Base-by-base conservation (phyloP, 2,888 invertebrate species). In the Lochmaea crataegi region DNA sequence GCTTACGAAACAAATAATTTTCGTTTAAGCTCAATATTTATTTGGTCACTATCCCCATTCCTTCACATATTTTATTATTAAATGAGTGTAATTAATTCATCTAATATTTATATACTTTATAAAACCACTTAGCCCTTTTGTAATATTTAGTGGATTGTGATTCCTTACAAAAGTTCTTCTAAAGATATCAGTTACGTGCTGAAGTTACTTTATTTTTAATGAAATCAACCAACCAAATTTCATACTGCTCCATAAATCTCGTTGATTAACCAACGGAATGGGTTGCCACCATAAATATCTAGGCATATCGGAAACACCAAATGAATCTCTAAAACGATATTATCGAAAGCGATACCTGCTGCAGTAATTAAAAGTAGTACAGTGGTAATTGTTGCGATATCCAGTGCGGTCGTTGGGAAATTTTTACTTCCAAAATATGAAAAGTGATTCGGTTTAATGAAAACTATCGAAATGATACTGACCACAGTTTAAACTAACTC, bases 331-430 rank as follows among this genome's bases (percentile, higher is more conserved):
- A 51, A 72, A 76, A 74, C 70, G 69, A 72, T 72, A 70, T 68
- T 72, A 69, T 69, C 69, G 68, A 68, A 74, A 73, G 65, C 71
- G 76, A 76, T 76, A 76, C 68, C 74, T 68, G 75, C 77, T 63
- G 26, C 42, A 16, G 64, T 69, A 80, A 80, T 80, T 80, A 80
- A 80, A 80, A 80, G 78, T 79, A 80, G 78, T 79, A 75, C 74
- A 69, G 77, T 72, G 75, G 75, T 77, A 77, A 77, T 75, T 77
- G 75, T 67, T 64, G 68, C 70, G 79, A 79, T 80, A 75, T 72
- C 68, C 51, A 51, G 51, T 51, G 51, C 75, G 75, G 71, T 66
- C 7, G 32, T 38, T 38, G 7, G 32, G 32, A 7, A 9, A 38
- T 38, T 38, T 38, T 38, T 9, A 38, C 7, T 38, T 32, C 7